Evolutionary conservation across 2,888 invertebrate genomes (phyloP).

Genomic region (Drosophila seclusa): DNA sequence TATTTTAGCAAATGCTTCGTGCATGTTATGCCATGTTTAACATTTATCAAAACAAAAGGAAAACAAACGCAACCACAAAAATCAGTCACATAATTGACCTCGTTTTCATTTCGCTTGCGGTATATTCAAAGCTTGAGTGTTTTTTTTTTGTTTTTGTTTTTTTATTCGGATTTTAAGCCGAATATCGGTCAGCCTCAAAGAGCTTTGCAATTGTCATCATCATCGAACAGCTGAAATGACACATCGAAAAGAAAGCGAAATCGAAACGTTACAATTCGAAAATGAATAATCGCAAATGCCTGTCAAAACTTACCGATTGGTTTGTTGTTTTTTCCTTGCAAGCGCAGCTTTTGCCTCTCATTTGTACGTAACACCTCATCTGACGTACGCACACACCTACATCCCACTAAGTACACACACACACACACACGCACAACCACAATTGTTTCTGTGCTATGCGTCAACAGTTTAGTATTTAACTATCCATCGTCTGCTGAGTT

Average conservation of each 20-base stretch:
- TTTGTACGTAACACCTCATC: conserved; percentile 37
- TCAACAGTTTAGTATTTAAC: conserved; percentile 52
- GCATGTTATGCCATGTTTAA: conserved; percentile 50
- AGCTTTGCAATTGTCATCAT: conserved; percentile 66
- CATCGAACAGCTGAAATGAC: conserved; percentile 53
- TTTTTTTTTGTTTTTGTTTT: conserved; percentile 5
- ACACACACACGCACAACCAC: conserved; percentile 1
- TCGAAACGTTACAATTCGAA: conserved; percentile 30
- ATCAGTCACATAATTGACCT: conserved; percentile 69
- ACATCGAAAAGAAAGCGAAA: conserved; percentile 66
- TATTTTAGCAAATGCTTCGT: conserved; percentile 26
- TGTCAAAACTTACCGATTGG: conserved; percentile 18
- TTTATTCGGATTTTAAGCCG: conserved; percentile 19
- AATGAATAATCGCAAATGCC: conserved; percentile 51
- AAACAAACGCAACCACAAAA: conserved; percentile 37
- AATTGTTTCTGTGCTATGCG: conserved; percentile 34
- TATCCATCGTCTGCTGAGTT: conserved; percentile 56
- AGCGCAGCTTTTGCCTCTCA: conserved; percentile 21
- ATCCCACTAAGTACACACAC: neutral
- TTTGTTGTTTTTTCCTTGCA: conserved; percentile 16
- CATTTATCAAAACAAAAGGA: conserved; percentile 37
- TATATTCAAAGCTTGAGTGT: conserved; percentile 39
- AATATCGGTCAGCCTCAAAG: conserved; percentile 55
- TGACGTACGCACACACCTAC: neutral
- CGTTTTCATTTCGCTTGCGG: conserved; percentile 47